Base-by-base conservation (phyloP, 2,113 vertebrate species). In the Dipodomys merriami region DNA sequence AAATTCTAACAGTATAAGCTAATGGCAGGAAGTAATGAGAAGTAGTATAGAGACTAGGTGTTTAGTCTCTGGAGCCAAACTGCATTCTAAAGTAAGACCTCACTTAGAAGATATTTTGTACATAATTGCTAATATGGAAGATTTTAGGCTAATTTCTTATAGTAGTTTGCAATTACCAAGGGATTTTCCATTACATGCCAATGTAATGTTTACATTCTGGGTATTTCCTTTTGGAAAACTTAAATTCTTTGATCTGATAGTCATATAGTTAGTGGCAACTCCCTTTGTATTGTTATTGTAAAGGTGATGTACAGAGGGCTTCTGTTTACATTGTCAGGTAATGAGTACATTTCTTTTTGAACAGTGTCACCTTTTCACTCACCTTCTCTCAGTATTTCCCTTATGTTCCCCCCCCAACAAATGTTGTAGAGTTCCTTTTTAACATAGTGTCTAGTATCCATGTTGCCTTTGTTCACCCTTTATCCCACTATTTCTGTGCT, bases 151-250 rank as follows among this genome's bases (percentile, higher is more conserved):
- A 62, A 16, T 74, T 88, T 85, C 72, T 53, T 60, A 57, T 23
- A 77, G 53, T 82, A 82, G 2, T 84, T 88, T 73, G 27, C 49
- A 77, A 57, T 12, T 57, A 77, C 53, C 53, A 19, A 64, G 11
- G 11, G 7, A 22, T 72, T 87, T 76, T 20, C 29, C 8, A n/a
- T 62, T 86, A 91, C 7, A 2, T 35, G 15, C n/a, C 74, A 49
- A 53, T 39, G 0, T 76, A 49, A 29, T 23, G 30, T 84, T 79
- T 18, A 9, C 16, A 20, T 85, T 78, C 68, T 87, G 74, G 64
- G 62, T 91, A 78, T 23, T 83, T 78, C 23, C 9, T 68, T 71
- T 91, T 73, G 46, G 71, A 88, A 85, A 88, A 22, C n/a, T 29
- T 95, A 64, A 0, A 73, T 69, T 78, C 35, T 94, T 88, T 22